Evolutionary conservation across 2,113 vertebrate species (phyloP).

Genomic region (Podarcis raffonei): DNA sequence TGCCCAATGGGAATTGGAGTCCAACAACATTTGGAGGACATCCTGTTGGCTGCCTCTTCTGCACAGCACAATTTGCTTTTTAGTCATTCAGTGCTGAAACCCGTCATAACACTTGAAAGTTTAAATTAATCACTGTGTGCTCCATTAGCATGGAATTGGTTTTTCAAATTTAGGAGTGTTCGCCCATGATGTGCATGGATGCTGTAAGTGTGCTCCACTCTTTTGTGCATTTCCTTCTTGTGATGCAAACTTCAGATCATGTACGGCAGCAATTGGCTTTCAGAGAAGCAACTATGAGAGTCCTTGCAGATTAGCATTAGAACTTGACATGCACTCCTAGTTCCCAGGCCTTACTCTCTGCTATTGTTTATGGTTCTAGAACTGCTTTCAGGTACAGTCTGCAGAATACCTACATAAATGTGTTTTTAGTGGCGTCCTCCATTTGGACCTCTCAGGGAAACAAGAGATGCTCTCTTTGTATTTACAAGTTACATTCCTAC

Average conservation of each 20-base stretch:
- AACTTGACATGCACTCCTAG: not conserved
- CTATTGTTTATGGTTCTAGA: not conserved
- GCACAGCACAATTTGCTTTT: not conserved
- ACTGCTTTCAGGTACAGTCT: not conserved
- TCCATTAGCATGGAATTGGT: not conserved
- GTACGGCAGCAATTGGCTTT: not conserved
- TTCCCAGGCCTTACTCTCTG: not conserved
- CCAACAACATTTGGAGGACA: no score
- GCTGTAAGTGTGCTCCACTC: not conserved
- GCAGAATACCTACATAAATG: not conserved
- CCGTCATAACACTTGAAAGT: not conserved
- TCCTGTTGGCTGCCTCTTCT: no score
- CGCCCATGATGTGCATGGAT: not conserved
- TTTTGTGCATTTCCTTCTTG: not conserved
- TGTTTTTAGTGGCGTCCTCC: not conserved
- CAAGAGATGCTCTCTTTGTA: conserved; percentile 2
- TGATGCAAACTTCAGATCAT: not conserved
- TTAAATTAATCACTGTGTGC: not conserved
- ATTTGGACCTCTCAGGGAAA: conserved; percentile 10
- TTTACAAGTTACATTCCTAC: conserved; percentile 17
- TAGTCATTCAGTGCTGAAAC: not conserved
- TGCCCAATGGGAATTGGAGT: not conserved
- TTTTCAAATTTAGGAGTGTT: not conserved
- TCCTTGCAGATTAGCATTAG: not conserved
- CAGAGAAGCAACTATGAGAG: not conserved